These are phyloP conservation scores for Tethea ocularis DNA, from an alignment of 2,888 invertebrate species.

Conservation along the genomic window DNA sequence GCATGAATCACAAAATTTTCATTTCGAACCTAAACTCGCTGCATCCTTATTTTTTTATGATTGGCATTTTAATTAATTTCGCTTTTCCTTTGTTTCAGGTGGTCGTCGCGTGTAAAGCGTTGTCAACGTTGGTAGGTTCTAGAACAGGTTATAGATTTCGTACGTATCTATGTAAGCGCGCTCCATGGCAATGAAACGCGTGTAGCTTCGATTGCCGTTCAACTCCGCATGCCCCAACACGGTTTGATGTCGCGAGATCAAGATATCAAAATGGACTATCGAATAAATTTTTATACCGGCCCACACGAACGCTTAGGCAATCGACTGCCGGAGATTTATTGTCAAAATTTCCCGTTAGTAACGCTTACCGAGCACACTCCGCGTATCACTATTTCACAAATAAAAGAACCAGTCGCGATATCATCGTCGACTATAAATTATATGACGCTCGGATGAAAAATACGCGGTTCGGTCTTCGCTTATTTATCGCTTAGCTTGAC, in stretches of 20 bases:
- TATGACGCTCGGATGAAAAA: constrained; percentile 80
- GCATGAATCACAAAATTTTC: constrained; percentile 28
- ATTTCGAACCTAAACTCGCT: constrained; percentile 33
- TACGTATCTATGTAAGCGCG: constrained; percentile 53
- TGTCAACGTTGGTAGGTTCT: constrained; percentile 73
- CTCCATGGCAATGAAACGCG: constrained; percentile 35
- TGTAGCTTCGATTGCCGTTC: constrained; percentile 31
- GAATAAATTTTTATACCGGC: constrained; percentile 77
- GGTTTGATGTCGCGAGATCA: constrained; percentile 68
- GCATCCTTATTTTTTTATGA: constrained; percentile 63
- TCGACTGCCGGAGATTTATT: constrained; percentile 81
- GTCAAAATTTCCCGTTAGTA: constrained; percentile 83
- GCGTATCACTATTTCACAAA: constrained; percentile 83
- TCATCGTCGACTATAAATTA: constrained; percentile 82
- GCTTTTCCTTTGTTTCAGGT: constrained; percentile 84
- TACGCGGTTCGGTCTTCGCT: constrained; percentile 76
- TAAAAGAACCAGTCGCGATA: constrained; percentile 83
- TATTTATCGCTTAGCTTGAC: constrained; percentile 75
- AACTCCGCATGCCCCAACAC: constrained; percentile 42
- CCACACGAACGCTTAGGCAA: constrained; percentile 82
- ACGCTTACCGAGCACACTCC: constrained; percentile 82
- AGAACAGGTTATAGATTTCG: constrained; percentile 28
- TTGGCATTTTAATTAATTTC: constrained; percentile 83
- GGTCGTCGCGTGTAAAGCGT: constrained; percentile 70
- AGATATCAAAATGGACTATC: constrained; percentile 77